These are phyloP conservation scores for Cettia cetti DNA, from an alignment of 2,113 vertebrate genomes.

Conservation along the genomic window DNA sequence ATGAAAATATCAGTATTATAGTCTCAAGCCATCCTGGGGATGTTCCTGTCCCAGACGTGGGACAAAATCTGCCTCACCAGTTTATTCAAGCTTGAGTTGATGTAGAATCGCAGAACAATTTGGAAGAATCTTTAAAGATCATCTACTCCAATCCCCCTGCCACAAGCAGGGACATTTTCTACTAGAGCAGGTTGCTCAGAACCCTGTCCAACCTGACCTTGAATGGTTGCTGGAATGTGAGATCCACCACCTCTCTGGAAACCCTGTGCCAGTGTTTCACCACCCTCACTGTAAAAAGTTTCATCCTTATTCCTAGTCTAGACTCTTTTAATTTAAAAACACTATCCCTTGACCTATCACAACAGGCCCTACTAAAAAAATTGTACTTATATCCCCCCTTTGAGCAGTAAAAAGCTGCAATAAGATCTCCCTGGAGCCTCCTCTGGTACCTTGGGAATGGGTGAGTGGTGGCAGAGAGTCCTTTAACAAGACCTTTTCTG, in stretches of 20 bases:
- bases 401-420: background rate
- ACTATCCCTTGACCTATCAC: background rate
- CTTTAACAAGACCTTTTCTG: background rate
- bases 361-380: background rate
- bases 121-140: background rate
- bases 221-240: background rate
- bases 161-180: background rate
- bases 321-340: background rate
- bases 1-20: background rate
- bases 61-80: background rate
- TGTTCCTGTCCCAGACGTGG: background rate
- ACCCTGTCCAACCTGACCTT: background rate
- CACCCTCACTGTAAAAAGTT: accelerated
- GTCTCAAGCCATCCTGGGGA: background rate
- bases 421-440: background rate
- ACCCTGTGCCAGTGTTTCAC: background rate
- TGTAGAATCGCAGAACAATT: background rate
- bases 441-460: background rate
- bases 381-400: background rate
- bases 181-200: background rate
- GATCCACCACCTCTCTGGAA: background rate
- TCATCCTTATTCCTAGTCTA: background rate
- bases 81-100: background rate
- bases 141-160: background rate
- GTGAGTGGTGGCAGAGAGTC: background rate